Percentiles rank a stretch among this genome's conserved stretches.
Conservation (phyloP, 2,888 invertebrate species). For the Phoronis australis region DNA sequence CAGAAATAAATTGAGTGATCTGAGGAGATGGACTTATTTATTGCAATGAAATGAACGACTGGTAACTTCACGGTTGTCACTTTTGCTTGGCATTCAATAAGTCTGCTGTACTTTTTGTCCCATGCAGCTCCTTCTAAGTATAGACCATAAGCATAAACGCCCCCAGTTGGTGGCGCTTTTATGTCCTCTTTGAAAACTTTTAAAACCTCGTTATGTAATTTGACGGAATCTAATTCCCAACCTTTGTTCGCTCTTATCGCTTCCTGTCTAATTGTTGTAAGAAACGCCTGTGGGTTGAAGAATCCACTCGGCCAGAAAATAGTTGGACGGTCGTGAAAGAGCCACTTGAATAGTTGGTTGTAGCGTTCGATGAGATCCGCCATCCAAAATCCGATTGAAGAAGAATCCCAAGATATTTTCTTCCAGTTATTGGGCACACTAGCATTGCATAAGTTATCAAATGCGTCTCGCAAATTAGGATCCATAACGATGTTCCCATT, state of each 20-base stretch:
- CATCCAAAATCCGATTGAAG: too few relatives aligned
- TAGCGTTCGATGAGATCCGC: too few relatives aligned
- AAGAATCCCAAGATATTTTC: too few relatives aligned
- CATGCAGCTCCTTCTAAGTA: conserved; percentile 84
- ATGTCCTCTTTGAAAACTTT: conserved; percentile 53
- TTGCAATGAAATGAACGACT: conserved; percentile 75
- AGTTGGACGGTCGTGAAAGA: too few relatives aligned
- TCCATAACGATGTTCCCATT: too few relatives aligned
- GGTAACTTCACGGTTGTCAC: conserved; percentile 75
- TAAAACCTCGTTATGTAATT: conserved; percentile 52
- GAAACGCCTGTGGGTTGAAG: too few relatives aligned
- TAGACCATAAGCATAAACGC: conserved; percentile 76
- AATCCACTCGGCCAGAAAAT: too few relatives aligned
- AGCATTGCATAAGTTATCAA: too few relatives aligned
- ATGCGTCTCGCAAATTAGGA: too few relatives aligned
- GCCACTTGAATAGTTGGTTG: too few relatives aligned
- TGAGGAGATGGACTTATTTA: conserved; percentile 55
- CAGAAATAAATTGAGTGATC: conserved; percentile 82
- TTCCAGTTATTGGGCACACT: too few relatives aligned
- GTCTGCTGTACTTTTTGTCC: conserved; percentile 68
- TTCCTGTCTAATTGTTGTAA: conserved; percentile 55
- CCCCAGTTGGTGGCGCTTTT: conserved; percentile 82
- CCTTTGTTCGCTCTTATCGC: conserved; percentile 54
- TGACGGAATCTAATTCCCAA: conserved; percentile 53
- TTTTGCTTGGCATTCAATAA: conserved; percentile 76